Base-by-base conservation (phyloP, 2,888 invertebrate species). In the Bhutanitis thaidina region DNA sequence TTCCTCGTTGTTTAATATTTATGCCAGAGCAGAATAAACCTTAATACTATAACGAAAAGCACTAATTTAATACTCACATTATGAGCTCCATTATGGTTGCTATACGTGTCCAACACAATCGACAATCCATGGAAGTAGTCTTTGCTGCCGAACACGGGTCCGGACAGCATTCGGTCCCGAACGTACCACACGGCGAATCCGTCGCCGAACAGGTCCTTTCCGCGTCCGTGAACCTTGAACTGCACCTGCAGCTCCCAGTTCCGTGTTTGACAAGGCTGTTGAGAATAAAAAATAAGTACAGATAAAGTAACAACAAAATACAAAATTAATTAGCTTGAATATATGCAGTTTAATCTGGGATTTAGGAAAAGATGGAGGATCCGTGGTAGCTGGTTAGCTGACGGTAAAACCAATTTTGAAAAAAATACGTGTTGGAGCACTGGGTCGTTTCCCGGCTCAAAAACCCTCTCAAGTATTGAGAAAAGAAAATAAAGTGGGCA, bases 81-180 rank as follows among this genome's bases (percentile, higher is more conserved):
- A 76, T 99, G 99, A 13, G 97, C 96, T 4, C 98, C 99, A 90
- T 99, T 99, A 69, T 99, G 98, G 80, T 99, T 99, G 80, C 98
- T 98, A 78, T 99, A 99, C 0, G 99, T 99, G 71, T 99, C 99
- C 55, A 99, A 84, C 72, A 99, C 95, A 32, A 99, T 92, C 3
- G 95, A 97, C 32, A 99, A 88, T 0, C 99, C 95, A 60, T 93
- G 91, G 84, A 98, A 99, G 71, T 92, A 93, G 78, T 99, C 98
- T 70, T 93, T 94, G 77, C 95, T 98, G 12, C 99, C 99, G 88
- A 99, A 99, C 3, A 99, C 98, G 0, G 95, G 93, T 0, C 99
- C 99, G 0, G 83, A 62, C 55, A 91, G 82, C 94, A 96, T 94
- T 47, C 95, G 90, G 52, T 97, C 96, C 69, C 72, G 63, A 7